Evolutionary conservation across 2,888 invertebrate species (phyloP).

Genomic region (Hirtodrosophila alboralis): DNA sequence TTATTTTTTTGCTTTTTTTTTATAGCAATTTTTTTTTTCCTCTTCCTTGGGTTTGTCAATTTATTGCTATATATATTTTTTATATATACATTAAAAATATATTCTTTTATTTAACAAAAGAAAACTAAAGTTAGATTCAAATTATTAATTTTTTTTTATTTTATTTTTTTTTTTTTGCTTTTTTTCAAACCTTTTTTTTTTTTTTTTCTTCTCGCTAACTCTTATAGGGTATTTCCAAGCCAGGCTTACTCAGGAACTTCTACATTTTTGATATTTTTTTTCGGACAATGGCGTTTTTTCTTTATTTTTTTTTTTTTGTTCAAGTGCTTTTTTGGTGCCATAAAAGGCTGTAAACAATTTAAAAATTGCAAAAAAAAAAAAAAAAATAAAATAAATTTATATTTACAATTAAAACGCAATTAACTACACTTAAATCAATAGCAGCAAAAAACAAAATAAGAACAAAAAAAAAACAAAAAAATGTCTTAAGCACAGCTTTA

Average conservation of each 20-base stretch:
- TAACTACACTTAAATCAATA: conserved; percentile 32
- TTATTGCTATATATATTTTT: too few relatives aligned
- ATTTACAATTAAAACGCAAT: conserved; percentile 51
- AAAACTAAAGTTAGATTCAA: too few relatives aligned
- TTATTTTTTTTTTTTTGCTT: too few relatives aligned
- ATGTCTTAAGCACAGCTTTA: conserved; percentile 27
- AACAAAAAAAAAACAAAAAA: too few relatives aligned
- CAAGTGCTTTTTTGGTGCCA: conserved; percentile 46
- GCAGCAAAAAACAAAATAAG: too few relatives aligned
- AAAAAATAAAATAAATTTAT: conserved; percentile 29
- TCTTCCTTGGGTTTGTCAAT: too few relatives aligned
- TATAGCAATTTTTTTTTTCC: conserved; percentile 42
- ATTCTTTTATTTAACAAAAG: too few relatives aligned
- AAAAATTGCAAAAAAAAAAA: conserved; percentile 12
- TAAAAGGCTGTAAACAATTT: conserved; percentile 39
- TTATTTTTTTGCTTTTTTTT: too few relatives aligned
- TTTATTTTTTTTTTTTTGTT: conserved; percentile 52
- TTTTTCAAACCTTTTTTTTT: background rate
- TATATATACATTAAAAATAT: too few relatives aligned
- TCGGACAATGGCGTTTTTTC: too few relatives aligned
- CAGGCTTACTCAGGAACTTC: background rate
- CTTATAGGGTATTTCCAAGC: conserved; percentile 12
- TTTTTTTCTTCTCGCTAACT: background rate
- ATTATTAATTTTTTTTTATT: too few relatives aligned
- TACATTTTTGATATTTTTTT: too few relatives aligned